Base-by-base conservation (phyloP, 2,888 invertebrate genomes). In the Hipparchia sbordonii region DNA sequence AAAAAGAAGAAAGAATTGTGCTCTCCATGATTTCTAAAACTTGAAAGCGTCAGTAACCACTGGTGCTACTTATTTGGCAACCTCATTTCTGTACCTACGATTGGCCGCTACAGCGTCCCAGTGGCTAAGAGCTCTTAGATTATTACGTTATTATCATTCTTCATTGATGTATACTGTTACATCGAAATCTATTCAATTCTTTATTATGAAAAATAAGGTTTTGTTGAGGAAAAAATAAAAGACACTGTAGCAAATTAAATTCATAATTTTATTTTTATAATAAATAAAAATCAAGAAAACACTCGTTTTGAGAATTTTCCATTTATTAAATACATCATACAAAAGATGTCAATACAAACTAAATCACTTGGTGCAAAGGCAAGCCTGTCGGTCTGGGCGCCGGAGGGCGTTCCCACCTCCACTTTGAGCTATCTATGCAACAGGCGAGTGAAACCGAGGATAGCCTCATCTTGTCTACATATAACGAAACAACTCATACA, bases 351-450 rank as follows among this genome's bases (percentile, higher is more conserved):
- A 87, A 90, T 93, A 93, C 89, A 89, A 93, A 93, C 93, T 93
- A 93, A 94, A 93, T 93, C 93, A 94, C 94, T 93, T 93, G 92
- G 93, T 93, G 94, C 93, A 91, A 93, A 92, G 93, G 93, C 93
- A 93, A 93, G 93, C 92, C 92, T 90, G 89, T 89, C 90, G 91
- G 89, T 90, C 85, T 81, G 86, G 86, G 81, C 80, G 85, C 82
- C 82, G 84, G 82, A 80, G 82, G 77, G 75, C 81, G 23, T 79
- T 75, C 80, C 82, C 78, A 70, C 81, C 81, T 78, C 81, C 85
- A 84, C 83, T 82, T 86, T 83, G 84, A 84, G 85, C 85, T 84
- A 81, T 83, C 84, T 81, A 84, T 84, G 87, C 90, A 87, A 88
- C 89, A 89, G 91, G 89, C 91, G 88, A 87, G 88, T 88, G 86